Evolutionary conservation across 2,888 invertebrate genomes (phyloP), one percentile per base, ranked within the genome.

Genomic region (Athripsodes cinereus): DNA sequence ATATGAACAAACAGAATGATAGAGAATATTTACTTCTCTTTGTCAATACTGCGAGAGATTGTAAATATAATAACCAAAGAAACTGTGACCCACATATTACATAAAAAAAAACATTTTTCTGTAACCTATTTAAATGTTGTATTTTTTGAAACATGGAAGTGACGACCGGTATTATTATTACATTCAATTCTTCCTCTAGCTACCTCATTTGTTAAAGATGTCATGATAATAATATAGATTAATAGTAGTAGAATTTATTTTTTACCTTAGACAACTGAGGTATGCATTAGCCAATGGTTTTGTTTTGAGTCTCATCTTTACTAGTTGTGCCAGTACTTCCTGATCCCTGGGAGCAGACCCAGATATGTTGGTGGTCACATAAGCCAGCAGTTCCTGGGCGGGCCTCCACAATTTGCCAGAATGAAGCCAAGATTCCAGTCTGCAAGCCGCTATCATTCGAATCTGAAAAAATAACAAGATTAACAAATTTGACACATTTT

Each of bases 351-450:
- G 74, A 19, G 82, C 82, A 55, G 83, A 74, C 62, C 71, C 68
- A 18, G 87, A 88, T 65, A 94, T 92, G 76, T 98, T 98, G 66
- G 88, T 86, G 71, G 96, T 96, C 64, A 97, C 84, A 67, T 91
- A 88, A 55, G 95, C 88, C 22, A 98, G 75, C 55, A 98, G 73
- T 73, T 97, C 97, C 71, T 96, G 95, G 0, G 95, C 95, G 20
- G 90, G 86, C 67, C 92, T 87, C 79, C 92, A 90, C 55, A 96
- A 75, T 80, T 97, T 98, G 61, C 96, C 95, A 70, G 96, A 96
- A 71, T 96, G 95, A 58, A 97, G 79, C 96, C 96, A 97, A 66
- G 89, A 84, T 71, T 97, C 97, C 19, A 97, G 79, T 1, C 91
- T 85, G 2, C 88, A 84, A 1, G 89, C 87, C 0, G 90, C 87